These are phyloP conservation scores for Austrolebias charrua DNA, from an alignment of 2,797 vertebrate species.

Conservation along the genomic window DNA sequence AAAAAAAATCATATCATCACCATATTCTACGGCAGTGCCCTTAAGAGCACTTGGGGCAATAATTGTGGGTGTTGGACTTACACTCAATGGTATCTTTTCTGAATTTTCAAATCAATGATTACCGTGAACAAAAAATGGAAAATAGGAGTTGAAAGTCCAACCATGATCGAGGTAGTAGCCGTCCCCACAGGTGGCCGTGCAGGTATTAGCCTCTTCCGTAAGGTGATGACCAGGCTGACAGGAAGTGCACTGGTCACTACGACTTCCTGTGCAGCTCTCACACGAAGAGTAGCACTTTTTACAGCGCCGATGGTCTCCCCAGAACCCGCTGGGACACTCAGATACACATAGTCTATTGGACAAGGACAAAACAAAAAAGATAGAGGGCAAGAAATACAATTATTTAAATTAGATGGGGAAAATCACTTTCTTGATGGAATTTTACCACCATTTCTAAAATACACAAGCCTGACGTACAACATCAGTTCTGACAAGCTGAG, in stretches of 20 bases:
- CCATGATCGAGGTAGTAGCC: slow-evolving; percentile 85
- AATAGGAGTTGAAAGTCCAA: slow-evolving; percentile 27
- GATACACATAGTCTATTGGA: slow-evolving; percentile 71
- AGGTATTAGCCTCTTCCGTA: slow-evolving; percentile 85
- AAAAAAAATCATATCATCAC: too few species aligned
- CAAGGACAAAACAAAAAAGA: slow-evolving; percentile 25
- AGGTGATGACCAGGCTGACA: slow-evolving; percentile 89
- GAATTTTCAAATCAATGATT: neutral
- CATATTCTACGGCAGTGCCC: too few species aligned
- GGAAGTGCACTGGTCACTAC: slow-evolving; percentile 89
- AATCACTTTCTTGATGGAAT: too few species aligned
- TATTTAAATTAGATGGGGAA: too few species aligned
- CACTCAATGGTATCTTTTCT: neutral
- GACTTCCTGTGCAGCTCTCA: slow-evolving; percentile 89
- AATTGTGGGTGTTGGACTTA: slow-evolving; percentile 3
- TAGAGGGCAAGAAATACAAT: neutral
- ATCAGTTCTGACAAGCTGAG: too few species aligned
- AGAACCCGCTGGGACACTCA: slow-evolving; percentile 73
- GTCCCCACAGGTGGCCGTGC: slow-evolving; percentile 85
- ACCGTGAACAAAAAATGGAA: neutral
- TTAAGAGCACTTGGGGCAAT: too few species aligned
- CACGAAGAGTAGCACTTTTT: slow-evolving; percentile 90
- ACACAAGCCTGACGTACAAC: too few species aligned
- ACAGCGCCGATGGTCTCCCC: slow-evolving; percentile 82
- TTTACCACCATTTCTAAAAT: too few species aligned